These are phyloP conservation scores for Lumbricus terrestris DNA, from an alignment of 2,888 invertebrate species.

Conservation along the genomic window DNA sequence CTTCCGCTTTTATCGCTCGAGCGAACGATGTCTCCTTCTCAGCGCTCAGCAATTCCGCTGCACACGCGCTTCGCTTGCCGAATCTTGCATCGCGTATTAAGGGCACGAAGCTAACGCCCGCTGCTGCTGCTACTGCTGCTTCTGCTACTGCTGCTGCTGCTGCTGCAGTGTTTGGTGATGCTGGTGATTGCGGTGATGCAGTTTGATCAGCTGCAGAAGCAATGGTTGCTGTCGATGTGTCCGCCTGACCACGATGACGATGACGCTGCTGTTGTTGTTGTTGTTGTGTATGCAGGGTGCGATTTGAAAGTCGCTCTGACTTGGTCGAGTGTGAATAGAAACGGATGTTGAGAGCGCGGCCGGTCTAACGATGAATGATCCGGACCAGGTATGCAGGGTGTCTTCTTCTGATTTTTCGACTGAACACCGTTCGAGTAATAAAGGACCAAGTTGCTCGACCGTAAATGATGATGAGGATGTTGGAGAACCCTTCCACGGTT, in stretches of 20 bases:
- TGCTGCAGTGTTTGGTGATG: too few relatives aligned
- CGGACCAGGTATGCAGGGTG: neutral
- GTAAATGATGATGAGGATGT: too few relatives aligned
- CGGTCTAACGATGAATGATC: neutral
- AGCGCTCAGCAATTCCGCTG: neutral
- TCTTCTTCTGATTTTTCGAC: neutral
- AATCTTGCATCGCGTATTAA: neutral
- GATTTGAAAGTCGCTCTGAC: neutral
- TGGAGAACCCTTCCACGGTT: neutral
- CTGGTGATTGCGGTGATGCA: neutral
- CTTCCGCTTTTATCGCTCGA: neutral
- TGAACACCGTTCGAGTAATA: too few relatives aligned
- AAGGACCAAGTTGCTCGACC: neutral
- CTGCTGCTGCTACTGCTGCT: neutral
- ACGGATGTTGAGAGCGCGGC: neutral
- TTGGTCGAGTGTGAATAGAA: neutral
- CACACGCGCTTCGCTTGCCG: too few relatives aligned
- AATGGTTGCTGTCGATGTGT: too few relatives aligned
- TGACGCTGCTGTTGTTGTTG: too few relatives aligned
- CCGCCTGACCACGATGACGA: too few relatives aligned
- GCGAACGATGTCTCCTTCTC: neutral
- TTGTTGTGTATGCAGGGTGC: neutral
- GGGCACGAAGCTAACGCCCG: neutral
- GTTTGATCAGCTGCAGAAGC: neutral
- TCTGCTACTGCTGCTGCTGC: too few relatives aligned